Base-by-base conservation (phyloP, 2,888 invertebrate species). In the Troides helena region DNA sequence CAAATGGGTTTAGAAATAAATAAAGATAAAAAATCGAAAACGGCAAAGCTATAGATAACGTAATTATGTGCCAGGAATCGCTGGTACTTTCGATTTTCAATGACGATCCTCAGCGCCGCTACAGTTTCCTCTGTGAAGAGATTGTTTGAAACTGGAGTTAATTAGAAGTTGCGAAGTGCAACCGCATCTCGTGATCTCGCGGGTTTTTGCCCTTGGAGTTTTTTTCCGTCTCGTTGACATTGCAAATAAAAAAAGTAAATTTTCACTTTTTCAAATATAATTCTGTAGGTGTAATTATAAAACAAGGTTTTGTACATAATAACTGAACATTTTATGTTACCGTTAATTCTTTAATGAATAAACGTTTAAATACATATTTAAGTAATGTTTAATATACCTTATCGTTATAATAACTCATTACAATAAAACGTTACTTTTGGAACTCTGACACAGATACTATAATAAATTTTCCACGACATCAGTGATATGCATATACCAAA, bases 161-260 rank as follows among this genome's bases (percentile, higher is more conserved):
- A 85, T 85, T 84, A 83, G 79, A 79, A 82, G 78, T 80, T 79
- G 76, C 77, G 78, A 80, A 80, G 76, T 75, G 79, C 73, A 72
- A 71, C 72, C 68, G 63, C 71, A 71, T 67, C 71, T 70, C 74
- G 68, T 70, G 70, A 73, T 70, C 64, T 58, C 66, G 57, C 57
- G 65, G 43, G 59, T 71, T 70, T 53, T 64, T 60, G 50, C 59
- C 68, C 71, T 66, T 71, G 70, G 50, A 71, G 72, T 73, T 72
- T 69, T 50, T 71, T 65, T 72, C 71, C 72, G 50, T 57, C 57
- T 21, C 57, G 8, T 10, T 57, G 21, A 21, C 21, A 21, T 21
- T 57, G 57, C 18, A 57, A 57, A 57, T 57, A 21, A 57, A n/a
- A 23, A 57, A 57, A 56, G 21, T 21, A 53, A 18, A 14, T 53